Base-by-base conservation (phyloP, 2,888 invertebrate genomes). In the Tholera decimalis region DNA sequence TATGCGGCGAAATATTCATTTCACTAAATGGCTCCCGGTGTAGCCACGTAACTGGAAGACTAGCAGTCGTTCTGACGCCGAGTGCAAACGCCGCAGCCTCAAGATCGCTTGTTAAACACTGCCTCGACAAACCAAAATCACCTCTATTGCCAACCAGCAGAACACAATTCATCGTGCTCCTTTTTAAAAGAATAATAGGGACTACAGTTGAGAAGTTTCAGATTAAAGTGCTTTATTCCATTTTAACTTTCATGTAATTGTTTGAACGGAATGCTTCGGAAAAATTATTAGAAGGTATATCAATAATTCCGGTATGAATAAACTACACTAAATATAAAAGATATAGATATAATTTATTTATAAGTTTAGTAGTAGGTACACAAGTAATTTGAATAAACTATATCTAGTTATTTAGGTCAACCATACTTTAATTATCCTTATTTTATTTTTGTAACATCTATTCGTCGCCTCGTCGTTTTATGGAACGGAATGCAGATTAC, bases 171-270 rank as follows among this genome's bases (percentile, higher is more conserved):
- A 47, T 9, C 41, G 68, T 20, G 53, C 28, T 20, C 24, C 35
- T 39, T 5, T 30, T 9, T 18, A 70, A 79, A 83, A 84, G 83
- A 84, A 85, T 82, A 82, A 84, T 83, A 78, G 73, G 59, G 72
- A 65, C 73, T 75, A 80, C 72, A 62, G 71, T 67, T 71, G 77
- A 83, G 77, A 85, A 86, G 77, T 85, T 83, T 78, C 76, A 84
- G 79, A 87, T 88, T 85, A 86, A 86, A 88, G 83, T 84, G 80
- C 83, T 86, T 86, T 82, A 87, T 85, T 85, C 81, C 80, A 77
- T 85, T 87, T 84, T 82, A 85, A 87, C 80, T 85, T 87, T 82
- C 62, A 77, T 80, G 77, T 86, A 84, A 84, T 85, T 85, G 83
- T 79, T 79, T 69, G 62, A 77, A 77, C 43, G 67, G 74, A 76